Percentiles rank a stretch among this genome's conserved stretches.
Conservation (phyloP, 2,888 invertebrate genomes). For the Trachelus stipa region DNA sequence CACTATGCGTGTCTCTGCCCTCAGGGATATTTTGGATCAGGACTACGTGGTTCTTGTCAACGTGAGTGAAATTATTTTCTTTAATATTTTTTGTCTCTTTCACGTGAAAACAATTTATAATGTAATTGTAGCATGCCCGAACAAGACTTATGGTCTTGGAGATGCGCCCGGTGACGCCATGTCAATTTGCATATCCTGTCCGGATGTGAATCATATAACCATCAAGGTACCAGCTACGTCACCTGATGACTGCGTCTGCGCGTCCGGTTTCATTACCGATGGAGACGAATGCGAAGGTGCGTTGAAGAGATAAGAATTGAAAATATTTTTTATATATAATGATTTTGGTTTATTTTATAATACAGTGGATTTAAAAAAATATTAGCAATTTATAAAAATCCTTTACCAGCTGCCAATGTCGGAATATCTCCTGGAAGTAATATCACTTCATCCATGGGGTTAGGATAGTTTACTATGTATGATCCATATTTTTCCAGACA, state of each 20-base stretch:
- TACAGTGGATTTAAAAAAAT: background rate
- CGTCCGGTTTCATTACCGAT: constrained; percentile 71
- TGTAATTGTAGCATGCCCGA: constrained; percentile 71
- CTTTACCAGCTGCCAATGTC: constrained; percentile 44
- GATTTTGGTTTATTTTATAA: constrained; percentile 4
- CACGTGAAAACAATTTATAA: constrained; percentile 17
- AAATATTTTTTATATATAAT: background rate
- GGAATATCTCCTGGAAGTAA: constrained; percentile 44
- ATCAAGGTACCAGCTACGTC: constrained; percentile 69
- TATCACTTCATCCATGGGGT: constrained; percentile 43
- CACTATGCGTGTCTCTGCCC: constrained; percentile 77
- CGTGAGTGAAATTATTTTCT: constrained; percentile 65
- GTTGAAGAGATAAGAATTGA: background rate
- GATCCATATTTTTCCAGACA: constrained; percentile 50
- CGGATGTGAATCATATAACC: constrained; percentile 74
- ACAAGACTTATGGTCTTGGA: constrained; percentile 71
- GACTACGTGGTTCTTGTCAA: constrained; percentile 71
- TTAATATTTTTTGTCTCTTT: constrained; percentile 8
- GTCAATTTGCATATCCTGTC: constrained; percentile 69
- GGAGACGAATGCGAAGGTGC: constrained; percentile 72
- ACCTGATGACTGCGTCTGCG: constrained; percentile 72
- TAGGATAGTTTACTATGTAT: constrained; percentile 36
- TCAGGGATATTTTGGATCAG: constrained; percentile 75
- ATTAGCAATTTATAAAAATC: constrained; percentile 31
- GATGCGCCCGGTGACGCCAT: constrained; percentile 70